Conservation (phyloP, 2,113 vertebrate genomes). For the Oncorhynchus kisutch region DNA sequence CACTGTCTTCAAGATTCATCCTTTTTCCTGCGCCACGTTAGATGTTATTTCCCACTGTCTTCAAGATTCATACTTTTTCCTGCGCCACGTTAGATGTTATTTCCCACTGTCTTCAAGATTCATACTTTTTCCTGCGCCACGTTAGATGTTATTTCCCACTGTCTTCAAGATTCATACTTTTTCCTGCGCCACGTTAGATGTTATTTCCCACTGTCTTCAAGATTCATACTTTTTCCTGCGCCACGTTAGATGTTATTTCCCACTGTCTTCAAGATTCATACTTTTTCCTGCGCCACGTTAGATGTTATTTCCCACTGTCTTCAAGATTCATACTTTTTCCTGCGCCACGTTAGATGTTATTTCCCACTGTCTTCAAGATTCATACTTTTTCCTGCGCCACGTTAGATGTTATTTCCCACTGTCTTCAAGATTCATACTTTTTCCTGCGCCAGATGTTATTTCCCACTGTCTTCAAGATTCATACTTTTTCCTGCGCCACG, state of each 20-base stretch:
- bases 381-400: not conserved
- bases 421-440: conserved; percentile 26
- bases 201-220: conserved; percentile 18
- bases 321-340: conserved; percentile 18
- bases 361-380: conserved; percentile 22
- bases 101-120: conserved; percentile 22
- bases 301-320: conserved; percentile 18
- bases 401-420: conserved; percentile 11
- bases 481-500: not conserved
- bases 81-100: conserved; percentile 1
- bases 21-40: not conserved
- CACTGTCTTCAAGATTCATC: conserved; percentile 27
- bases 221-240: conserved; percentile 12
- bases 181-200: not conserved
- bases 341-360: conserved; percentile 1
- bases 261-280: conserved; percentile 28
- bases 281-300: not conserved
- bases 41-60: conserved; percentile 18
- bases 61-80: conserved; percentile 18
- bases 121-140: not conserved
- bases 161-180: conserved; percentile 26
- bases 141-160: conserved; percentile 11
- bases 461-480: conserved; percentile 24
- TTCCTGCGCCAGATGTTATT: not conserved
- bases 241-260: conserved; percentile 7